phyloP scores from a whole-genome alignment of 2,113 vertebrate species.

The Saguinus imperator region DNA sequence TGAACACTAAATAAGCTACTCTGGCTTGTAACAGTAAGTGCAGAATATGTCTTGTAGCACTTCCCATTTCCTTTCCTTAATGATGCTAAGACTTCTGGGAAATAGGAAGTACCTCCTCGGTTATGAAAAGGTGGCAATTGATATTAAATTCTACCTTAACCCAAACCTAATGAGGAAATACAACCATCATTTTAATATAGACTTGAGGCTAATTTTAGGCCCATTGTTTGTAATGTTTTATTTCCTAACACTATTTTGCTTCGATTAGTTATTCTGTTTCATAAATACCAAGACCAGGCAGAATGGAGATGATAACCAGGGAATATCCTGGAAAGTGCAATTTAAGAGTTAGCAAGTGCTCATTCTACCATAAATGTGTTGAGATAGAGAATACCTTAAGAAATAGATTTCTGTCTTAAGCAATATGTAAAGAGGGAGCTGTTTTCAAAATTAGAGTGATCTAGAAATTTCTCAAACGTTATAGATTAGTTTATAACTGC shows the following conservation, averaged over 20 bases:
- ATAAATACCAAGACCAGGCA: neutral
- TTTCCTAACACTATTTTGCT: neutral
- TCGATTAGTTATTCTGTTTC: neutral
- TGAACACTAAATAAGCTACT: neutral
- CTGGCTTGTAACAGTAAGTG: neutral
- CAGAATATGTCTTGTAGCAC: neutral
- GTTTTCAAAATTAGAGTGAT: constrained; percentile 8
- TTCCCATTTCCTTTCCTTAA: neutral
- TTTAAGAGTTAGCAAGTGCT: neutral
- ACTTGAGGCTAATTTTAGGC: neutral
- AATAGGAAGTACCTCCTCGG: neutral
- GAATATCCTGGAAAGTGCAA: neutral
- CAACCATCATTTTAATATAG: neutral
- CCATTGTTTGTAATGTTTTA: neutral
- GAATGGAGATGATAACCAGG: neutral
- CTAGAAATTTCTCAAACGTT: neutral
- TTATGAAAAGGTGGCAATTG: neutral
- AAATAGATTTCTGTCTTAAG: neutral
- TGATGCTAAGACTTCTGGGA: neutral
- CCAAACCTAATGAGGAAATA: neutral
- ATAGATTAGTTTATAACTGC: neutral
- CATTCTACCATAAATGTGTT: neutral
- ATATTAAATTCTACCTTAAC: neutral
- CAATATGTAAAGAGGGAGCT: neutral
- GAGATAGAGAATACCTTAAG: neutral